Evolutionary conservation across 2,888 invertebrate species (phyloP).

Genomic region (Eupithecia insigniata): DNA sequence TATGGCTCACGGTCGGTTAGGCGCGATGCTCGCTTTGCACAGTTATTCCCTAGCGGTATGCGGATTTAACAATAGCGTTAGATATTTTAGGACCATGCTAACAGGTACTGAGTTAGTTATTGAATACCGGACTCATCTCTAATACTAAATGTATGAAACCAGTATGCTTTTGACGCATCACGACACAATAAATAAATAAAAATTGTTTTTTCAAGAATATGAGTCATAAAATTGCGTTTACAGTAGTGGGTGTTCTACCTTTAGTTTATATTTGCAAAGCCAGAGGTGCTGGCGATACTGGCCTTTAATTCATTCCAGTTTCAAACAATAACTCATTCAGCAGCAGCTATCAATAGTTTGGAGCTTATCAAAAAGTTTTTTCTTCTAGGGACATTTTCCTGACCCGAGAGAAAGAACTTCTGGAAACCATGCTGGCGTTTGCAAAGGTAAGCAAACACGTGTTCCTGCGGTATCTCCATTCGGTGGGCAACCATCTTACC

Average conservation of each 20-base stretch:
- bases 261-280: neutral
- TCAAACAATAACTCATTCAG: neutral
- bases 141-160: too few relatives aligned
- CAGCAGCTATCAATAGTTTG: neutral
- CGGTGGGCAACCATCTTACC: conserved; percentile 92
- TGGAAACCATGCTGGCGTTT: conserved; percentile 95
- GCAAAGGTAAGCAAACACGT: conserved; percentile 90
- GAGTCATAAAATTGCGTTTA: too few relatives aligned
- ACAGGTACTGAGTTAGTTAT: too few relatives aligned
- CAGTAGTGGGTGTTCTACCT: neutral
- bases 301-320: neutral
- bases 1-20: too few relatives aligned
- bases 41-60: too few relatives aligned
- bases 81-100: too few relatives aligned
- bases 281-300: neutral
- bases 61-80: too few relatives aligned
- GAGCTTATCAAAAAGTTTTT: neutral
- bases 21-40: too few relatives aligned
- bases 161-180: too few relatives aligned
- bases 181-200: too few relatives aligned
- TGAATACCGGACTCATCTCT: too few relatives aligned
- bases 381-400: conserved; percentile 92
- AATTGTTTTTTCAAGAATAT: too few relatives aligned
- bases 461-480: conserved; percentile 92
- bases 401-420: conserved; percentile 93